Conservation (phyloP, 2,888 invertebrate genomes). For the Lycocerus yunnanus region DNA sequence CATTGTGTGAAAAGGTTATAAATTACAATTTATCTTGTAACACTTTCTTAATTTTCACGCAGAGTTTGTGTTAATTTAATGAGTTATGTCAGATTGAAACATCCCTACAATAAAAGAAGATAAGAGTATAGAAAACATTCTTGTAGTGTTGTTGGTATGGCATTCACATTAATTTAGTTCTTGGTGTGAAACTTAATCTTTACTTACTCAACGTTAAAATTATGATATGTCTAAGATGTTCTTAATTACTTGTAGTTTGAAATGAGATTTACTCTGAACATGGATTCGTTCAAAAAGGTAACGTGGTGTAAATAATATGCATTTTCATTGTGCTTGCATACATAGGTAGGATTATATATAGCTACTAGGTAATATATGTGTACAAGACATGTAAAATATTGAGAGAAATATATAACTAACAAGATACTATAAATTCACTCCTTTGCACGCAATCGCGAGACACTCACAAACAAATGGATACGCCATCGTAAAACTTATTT, state of each 20-base stretch:
- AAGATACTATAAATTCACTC: constrained; percentile 23
- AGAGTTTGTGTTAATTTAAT: neutral
- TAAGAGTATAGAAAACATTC: constrained; percentile 22
- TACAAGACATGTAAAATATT: constrained; percentile 51
- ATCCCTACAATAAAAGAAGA: constrained; percentile 19
- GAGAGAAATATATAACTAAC: constrained; percentile 46
- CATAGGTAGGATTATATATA: constrained; percentile 32
- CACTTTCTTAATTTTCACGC: neutral
- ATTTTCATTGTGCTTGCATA: constrained; percentile 47
- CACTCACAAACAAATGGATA: constrained; percentile 36
- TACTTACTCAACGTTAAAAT: constrained; percentile 27
- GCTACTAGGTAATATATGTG: constrained; percentile 53
- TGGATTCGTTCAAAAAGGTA: constrained; percentile 40
- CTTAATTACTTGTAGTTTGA: constrained; percentile 22
- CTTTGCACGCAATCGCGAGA: constrained; percentile 31
- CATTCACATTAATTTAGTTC: constrained; percentile 31
- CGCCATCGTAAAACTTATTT: constrained; percentile 36
- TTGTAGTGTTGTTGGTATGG: constrained; percentile 17
- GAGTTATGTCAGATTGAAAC: constrained; percentile 13
- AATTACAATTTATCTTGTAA: neutral
- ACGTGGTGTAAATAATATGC: constrained; percentile 46
- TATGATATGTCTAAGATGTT: constrained; percentile 25
- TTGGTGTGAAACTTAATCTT: constrained; percentile 35
- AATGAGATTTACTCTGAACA: constrained; percentile 15
- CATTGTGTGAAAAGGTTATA: neutral